These are phyloP conservation scores for Drosophila micromelanica DNA, from an alignment of 1,140 invertebrate genomes.

Conservation along the genomic window DNA sequence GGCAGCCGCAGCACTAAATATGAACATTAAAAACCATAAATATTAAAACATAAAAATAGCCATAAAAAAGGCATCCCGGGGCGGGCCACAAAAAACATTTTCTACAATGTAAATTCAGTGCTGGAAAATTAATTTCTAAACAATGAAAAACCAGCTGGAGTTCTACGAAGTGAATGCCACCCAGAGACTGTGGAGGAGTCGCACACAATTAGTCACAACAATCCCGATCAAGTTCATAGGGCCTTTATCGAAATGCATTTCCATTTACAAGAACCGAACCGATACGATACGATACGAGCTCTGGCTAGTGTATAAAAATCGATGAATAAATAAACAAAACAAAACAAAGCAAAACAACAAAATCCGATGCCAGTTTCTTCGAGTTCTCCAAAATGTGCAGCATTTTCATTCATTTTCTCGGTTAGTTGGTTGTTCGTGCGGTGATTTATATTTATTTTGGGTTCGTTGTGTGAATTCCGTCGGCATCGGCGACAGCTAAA, in stretches of 20 bases:
- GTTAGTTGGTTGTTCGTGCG: conserved; percentile 13
- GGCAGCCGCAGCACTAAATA: conserved; percentile 71
- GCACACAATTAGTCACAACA: conserved; percentile 74
- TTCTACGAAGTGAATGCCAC: conserved; percentile 66
- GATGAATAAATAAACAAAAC: conserved; percentile 82
- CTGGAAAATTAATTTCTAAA: conserved; percentile 68
- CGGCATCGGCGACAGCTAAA: conserved; percentile 46
- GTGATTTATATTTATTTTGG: conserved; percentile 55
- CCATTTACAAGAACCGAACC: conserved; percentile 71
- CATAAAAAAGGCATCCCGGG: conserved; percentile 22
- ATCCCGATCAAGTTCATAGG: conserved; percentile 55
- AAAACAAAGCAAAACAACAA: conserved; percentile 69
- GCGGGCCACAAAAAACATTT: conserved; percentile 14
- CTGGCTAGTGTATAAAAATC: conserved; percentile 73
- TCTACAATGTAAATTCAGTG: conserved; percentile 53
- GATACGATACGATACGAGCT: conserved; percentile 24
- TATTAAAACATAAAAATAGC: conserved; percentile 63
- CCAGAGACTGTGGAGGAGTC: conserved; percentile 35
- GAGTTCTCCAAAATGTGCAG: conserved; percentile 30
- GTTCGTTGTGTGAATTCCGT: conserved; percentile 40
- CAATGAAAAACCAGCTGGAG: conserved; percentile 74
- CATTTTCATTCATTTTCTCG: conserved; percentile 36
- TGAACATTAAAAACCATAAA: conserved; percentile 78
- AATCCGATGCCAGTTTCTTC: conserved; percentile 17
- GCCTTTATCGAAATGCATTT: conserved; percentile 75